Percentiles rank a stretch among this genome's conserved stretches.
These are phyloP conservation scores for Heteromyza rotundicornis DNA, from an alignment of 2,888 invertebrate species.

Conservation along the genomic window DNA sequence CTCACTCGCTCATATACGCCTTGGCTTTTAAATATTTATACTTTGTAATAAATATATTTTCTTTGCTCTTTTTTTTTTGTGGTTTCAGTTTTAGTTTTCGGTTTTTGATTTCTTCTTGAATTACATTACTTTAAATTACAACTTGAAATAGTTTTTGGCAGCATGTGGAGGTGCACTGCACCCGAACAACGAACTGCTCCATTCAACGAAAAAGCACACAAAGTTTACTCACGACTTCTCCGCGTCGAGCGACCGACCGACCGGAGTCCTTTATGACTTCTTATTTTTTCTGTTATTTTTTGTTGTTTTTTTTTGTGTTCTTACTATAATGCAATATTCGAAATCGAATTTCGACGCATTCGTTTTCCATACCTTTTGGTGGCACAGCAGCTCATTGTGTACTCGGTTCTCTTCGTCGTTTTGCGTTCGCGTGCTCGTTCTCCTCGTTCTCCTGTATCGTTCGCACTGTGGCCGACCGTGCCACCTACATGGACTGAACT, in stretches of 20 bases:
- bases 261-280: too few species aligned
- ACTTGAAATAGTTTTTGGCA: not conserved
- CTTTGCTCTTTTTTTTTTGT: not conserved
- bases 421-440: not conserved
- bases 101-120: slow-evolving; percentile 11
- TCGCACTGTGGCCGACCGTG: not conserved
- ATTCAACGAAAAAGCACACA: too few species aligned
- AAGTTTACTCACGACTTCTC: too few species aligned
- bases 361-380: slow-evolving; percentile 26
- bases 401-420: not conserved
- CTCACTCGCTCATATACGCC: too few species aligned
- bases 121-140: slow-evolving; percentile 9
- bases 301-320: not conserved
- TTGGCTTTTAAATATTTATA: too few species aligned
- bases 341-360: slow-evolving; percentile 7
- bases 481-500: slow-evolving; percentile 26
- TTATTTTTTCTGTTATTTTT: too few species aligned
- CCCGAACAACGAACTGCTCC: not conserved
- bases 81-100: not conserved
- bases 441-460: not conserved
- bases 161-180: not conserved
- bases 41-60: slow-evolving; percentile 1
- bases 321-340: slow-evolving; percentile 7
- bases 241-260: not conserved
- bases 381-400: slow-evolving; percentile 29